Conservation (phyloP, 2,888 invertebrate genomes). For the Beris morrisii region DNA sequence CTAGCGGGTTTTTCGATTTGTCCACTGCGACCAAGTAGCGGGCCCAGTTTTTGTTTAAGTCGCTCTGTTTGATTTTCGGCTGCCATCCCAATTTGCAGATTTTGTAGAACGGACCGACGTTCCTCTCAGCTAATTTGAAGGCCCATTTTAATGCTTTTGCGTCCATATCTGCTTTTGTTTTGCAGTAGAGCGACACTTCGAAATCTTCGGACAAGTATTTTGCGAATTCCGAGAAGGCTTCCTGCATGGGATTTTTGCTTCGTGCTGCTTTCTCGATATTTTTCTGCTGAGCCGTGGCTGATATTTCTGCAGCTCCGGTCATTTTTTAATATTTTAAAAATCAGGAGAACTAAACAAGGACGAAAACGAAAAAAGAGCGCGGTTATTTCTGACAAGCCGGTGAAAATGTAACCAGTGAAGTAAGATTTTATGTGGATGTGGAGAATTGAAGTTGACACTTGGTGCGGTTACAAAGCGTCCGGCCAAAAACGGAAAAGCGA, state of each 20-base stretch:
- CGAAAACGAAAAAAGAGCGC: background rate
- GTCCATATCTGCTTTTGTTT: conserved; percentile 50
- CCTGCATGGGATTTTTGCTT: conserved; percentile 51
- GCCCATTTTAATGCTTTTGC: conserved; percentile 53
- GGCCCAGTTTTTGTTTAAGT: conserved; percentile 67
- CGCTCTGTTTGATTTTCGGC: conserved; percentile 63
- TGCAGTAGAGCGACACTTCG: conserved; percentile 46
- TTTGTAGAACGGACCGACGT: conserved; percentile 53
- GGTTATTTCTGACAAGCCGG: background rate
- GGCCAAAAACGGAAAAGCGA: too few species aligned
- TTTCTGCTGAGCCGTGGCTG: conserved; percentile 49
- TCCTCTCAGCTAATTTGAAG: conserved; percentile 54
- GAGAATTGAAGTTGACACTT: too few species aligned
- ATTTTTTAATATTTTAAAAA: conserved; percentile 3
- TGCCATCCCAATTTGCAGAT: conserved; percentile 64
- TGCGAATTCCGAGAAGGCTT: conserved; percentile 44
- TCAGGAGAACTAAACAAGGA: background rate
- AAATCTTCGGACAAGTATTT: conserved; percentile 42
- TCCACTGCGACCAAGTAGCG: conserved; percentile 63
- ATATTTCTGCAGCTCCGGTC: conserved; percentile 42
- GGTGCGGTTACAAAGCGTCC: too few species aligned
- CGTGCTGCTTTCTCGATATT: conserved; percentile 51
- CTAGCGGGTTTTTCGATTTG: conserved; percentile 59
- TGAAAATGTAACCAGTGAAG: too few species aligned
- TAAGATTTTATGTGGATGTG: too few species aligned